A percentile compares a stretch with the other conserved stretches of the same genome.
phyloP scores from a whole-genome alignment of 2,797 vertebrate species.

The Nothura maculosa region DNA sequence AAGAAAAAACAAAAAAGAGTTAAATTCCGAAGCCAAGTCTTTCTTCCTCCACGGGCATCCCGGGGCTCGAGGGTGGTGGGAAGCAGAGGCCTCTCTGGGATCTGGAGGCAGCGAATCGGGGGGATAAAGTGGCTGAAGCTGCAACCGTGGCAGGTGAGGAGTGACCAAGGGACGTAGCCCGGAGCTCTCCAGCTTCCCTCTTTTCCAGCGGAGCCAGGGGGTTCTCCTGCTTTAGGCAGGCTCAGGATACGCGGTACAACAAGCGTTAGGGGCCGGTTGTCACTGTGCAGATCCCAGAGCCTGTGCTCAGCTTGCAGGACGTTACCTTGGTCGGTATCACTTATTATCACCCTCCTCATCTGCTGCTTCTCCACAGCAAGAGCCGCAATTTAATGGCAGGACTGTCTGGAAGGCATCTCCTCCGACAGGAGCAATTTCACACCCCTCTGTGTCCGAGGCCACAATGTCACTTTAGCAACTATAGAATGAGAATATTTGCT shows the following conservation, averaged over 20 bases:
- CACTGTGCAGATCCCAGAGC: background rate
- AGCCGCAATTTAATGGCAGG: background rate
- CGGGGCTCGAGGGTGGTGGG: background rate
- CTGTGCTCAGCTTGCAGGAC: rapidly evolving
- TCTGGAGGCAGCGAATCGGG: background rate
- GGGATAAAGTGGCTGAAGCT: background rate
- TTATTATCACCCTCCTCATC: background rate
- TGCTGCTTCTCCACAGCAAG: background rate
- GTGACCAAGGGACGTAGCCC: background rate
- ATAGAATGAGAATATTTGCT: background rate
- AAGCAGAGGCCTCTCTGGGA: rapidly evolving
- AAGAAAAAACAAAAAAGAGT: background rate
- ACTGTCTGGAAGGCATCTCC: background rate
- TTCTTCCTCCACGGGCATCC: background rate
- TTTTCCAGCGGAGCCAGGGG: background rate
- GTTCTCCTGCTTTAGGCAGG: background rate
- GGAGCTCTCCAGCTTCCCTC: background rate
- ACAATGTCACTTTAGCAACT: rapidly evolving
- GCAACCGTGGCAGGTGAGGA: background rate
- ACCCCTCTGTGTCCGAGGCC: rapidly evolving
- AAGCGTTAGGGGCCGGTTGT: background rate
- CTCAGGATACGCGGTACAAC: rapidly evolving
- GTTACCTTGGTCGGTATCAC: no score
- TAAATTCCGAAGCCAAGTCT: background rate
- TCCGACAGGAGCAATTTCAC: background rate